Base-by-base conservation (phyloP, 2,888 invertebrate species). In the Archaeoteleia sp. region DNA sequence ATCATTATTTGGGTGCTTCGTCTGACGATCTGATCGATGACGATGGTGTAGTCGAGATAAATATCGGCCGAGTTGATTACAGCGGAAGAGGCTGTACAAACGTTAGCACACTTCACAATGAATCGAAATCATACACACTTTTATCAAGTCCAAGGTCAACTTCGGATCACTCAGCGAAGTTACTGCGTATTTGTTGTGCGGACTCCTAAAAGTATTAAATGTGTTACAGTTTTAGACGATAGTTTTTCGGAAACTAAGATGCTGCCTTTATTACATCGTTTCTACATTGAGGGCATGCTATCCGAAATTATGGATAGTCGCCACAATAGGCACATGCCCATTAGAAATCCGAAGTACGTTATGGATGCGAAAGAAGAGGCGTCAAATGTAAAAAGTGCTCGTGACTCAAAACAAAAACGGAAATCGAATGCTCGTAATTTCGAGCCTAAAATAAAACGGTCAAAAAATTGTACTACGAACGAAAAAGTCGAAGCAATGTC, bases 271-370 rank as follows among this genome's bases (percentile, higher is more conserved):
- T n/a, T 75, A n/a, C 14, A 9, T 6, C 23, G 39, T 2, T 74
- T 75, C 37, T 74, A 74, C 46, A 49, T 49, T 12, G 27, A 73
- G 4, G 73, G 71, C 25, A 7, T 76, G 13, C 46, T 75, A 3
- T 74, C 74, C 7, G 74, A 77, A 70, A 77, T 76, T 5, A 13
- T 76, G n/a, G n/a, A n/a, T n/a, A n/a, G n/a, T n/a, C n/a, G n/a
- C n/a, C n/a, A n/a, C n/a, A n/a, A n/a, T n/a, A 1, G 74, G 76
- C 32, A 66, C 67, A 43, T 34, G 70, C 0, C 17, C 46, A 5
- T 27, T 6, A 27, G 42, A 14, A 20, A 42, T 27, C 42, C 29
- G 8, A 23, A 30, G 30, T n/a, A n/a, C n/a, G n/a, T n/a, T n/a
- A n/a, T n/a, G n/a, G n/a, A n/a, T n/a, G n/a, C n/a, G n/a, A n/a